A percentile compares a stretch with the other conserved stretches of the same genome.
Evolutionary conservation across 2,113 vertebrate genomes (phyloP).

Genomic region (Onychostoma macrolepis): DNA sequence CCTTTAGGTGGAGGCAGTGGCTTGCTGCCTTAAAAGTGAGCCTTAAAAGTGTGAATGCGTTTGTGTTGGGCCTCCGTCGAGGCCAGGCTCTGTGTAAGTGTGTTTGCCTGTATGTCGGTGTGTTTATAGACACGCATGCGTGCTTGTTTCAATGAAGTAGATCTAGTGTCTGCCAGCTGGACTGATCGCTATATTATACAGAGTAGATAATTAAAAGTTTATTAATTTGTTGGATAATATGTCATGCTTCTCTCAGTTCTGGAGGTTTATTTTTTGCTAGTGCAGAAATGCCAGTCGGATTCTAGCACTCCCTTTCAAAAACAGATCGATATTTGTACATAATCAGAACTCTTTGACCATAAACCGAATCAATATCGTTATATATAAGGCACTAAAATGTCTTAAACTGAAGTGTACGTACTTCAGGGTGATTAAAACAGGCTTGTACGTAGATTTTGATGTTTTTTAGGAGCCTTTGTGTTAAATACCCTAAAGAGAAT

Average conservation of each 20-base stretch:
- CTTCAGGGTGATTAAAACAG: background rate
- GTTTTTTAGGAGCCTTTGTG: background rate
- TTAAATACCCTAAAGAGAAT: background rate
- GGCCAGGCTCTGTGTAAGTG: constrained; percentile 27
- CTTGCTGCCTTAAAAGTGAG: constrained; percentile 30
- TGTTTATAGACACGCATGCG: constrained; percentile 15
- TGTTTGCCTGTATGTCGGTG: constrained; percentile 1
- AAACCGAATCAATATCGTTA: background rate
- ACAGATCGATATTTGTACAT: background rate
- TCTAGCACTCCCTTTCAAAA: background rate
- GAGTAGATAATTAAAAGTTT: constrained; percentile 26
- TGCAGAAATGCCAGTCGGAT: background rate
- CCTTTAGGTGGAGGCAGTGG: constrained; percentile 36
- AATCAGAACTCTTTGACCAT: background rate
- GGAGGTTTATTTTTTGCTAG: background rate
- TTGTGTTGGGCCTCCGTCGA: constrained; percentile 1
- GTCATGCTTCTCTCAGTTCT: too few species aligned
- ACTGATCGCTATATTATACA: constrained; percentile 68
- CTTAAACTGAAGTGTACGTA: background rate
- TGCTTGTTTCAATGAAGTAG: constrained; percentile 32
- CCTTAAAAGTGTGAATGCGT: constrained; percentile 49
- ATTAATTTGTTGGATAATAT: background rate
- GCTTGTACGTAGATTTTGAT: background rate
- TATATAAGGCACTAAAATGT: background rate
- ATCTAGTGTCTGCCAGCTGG: constrained; percentile 70